Evolutionary conservation across 2,797 vertebrate genomes (phyloP).

Genomic region (Lerista edwardsae): DNA sequence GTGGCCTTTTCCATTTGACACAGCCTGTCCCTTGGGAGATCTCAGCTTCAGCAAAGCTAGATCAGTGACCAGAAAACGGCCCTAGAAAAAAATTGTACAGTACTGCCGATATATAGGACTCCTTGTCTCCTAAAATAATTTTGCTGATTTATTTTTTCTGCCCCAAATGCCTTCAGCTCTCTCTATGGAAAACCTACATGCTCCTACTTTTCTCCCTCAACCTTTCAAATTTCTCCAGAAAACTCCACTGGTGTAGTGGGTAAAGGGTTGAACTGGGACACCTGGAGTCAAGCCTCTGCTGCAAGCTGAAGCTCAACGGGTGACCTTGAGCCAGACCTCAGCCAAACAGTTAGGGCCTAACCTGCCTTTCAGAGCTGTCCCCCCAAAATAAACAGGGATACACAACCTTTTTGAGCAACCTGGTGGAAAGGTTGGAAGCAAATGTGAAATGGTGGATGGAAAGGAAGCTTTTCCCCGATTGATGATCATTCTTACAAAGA

Average conservation of each 20-base stretch:
- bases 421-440: no score
- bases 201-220: background rate
- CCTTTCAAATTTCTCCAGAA: background rate
- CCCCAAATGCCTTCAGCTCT: background rate
- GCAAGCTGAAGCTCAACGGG: no score
- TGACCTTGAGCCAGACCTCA: no score
- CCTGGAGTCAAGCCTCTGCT: no score
- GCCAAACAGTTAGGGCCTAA: no score
- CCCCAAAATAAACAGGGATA: no score
- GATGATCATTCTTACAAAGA: no score
- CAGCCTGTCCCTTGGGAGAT: no score
- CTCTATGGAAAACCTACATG: background rate
- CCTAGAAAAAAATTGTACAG: background rate
- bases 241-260: background rate
- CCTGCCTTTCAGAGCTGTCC: no score
- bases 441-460: no score
- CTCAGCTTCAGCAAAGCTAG: background rate
- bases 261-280: background rate
- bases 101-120: background rate
- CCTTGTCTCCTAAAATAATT: background rate
- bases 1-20: background rate
- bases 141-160: background rate
- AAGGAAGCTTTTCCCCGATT: no score
- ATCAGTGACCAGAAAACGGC: background rate
- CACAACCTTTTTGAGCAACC: no score